Evolutionary conservation across 2,888 invertebrate species (phyloP).

Genomic region (Epiperipatus broadwayi): DNA sequence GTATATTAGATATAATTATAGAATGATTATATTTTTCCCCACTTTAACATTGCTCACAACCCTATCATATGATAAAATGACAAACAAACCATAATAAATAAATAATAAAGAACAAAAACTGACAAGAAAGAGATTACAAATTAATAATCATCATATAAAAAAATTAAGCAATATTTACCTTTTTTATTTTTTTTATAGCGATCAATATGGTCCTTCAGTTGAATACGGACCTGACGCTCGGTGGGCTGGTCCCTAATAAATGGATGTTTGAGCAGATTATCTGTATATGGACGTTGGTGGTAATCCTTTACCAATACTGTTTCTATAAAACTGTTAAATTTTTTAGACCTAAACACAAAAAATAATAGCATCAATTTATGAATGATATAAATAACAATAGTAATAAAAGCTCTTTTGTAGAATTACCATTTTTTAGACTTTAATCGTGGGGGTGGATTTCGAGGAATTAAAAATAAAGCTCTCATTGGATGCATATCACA

Average conservation of each 20-base stretch:
- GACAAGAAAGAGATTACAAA: not conserved
- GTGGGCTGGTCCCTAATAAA: conserved; percentile 98
- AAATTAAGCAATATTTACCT: too few relatives aligned
- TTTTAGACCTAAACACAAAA: conserved; percentile 43
- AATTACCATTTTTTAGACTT: conserved; percentile 81
- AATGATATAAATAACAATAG: conserved; percentile 4
- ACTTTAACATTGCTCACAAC: too few relatives aligned
- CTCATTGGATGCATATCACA: conserved; percentile 99
- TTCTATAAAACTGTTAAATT: conserved; percentile 94
- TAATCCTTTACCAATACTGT: conserved; percentile 97
- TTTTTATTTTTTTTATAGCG: conserved; percentile 65
- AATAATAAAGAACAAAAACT: not conserved
- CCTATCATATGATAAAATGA: too few relatives aligned
- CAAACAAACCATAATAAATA: not conserved
- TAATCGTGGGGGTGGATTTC: conserved; percentile 90
- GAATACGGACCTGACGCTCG: conserved; percentile 90
- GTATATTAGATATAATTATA: too few relatives aligned
- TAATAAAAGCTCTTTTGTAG: conserved; percentile 26
- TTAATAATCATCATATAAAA: too few relatives aligned
- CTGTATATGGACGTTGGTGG: conserved; percentile 93
- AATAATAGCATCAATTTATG: not conserved
- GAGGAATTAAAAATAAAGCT: conserved; percentile 89
- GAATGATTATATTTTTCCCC: too few relatives aligned
- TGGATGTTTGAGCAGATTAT: conserved; percentile 86
- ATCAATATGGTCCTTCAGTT: conserved; percentile 98